Percentiles rank a stretch among this genome's conserved stretches.
phyloP scores from a whole-genome alignment of 2,888 invertebrate species.

The Pseudococcus longispinus region DNA sequence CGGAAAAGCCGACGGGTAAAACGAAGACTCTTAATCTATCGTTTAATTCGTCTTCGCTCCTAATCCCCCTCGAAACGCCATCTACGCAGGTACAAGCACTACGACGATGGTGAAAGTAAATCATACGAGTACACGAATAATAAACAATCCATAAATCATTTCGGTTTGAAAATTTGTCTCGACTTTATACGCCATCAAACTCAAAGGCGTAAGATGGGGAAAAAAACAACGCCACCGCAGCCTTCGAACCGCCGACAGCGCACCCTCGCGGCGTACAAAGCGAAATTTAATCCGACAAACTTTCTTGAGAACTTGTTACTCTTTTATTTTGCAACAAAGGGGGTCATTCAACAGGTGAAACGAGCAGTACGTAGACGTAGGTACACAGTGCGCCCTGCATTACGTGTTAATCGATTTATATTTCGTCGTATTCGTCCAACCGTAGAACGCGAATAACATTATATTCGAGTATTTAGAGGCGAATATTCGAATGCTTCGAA shows the following conservation, averaged over 20 bases:
- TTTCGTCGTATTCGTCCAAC: too few species aligned
- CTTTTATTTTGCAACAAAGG: conserved; percentile 4
- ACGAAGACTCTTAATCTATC: neutral
- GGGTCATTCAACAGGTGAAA: conserved; percentile 18
- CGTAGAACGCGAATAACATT: neutral
- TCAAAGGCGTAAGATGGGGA: neutral
- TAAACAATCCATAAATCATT: conserved; percentile 21
- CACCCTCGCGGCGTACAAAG: neutral
- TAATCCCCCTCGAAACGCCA: neutral
- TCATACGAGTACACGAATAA: neutral
- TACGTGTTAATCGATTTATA: conserved; percentile 16
- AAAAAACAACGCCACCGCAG: neutral
- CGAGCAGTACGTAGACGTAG: neutral
- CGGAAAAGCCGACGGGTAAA: neutral
- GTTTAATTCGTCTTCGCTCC: neutral
- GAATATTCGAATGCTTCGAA: neutral
- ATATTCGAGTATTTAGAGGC: neutral
- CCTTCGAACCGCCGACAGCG: neutral
- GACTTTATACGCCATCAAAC: neutral
- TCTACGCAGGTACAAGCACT: neutral
- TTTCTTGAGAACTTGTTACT: conserved; percentile 10
- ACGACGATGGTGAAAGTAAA: neutral
- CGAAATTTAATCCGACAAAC: neutral
- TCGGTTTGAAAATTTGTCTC: neutral
- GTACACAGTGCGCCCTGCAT: neutral